A percentile compares a stretch with the other conserved stretches of the same genome.
Evolutionary conservation across 2,113 vertebrate genomes (phyloP).

Genomic region (Chamaetylas fuelleborni): DNA sequence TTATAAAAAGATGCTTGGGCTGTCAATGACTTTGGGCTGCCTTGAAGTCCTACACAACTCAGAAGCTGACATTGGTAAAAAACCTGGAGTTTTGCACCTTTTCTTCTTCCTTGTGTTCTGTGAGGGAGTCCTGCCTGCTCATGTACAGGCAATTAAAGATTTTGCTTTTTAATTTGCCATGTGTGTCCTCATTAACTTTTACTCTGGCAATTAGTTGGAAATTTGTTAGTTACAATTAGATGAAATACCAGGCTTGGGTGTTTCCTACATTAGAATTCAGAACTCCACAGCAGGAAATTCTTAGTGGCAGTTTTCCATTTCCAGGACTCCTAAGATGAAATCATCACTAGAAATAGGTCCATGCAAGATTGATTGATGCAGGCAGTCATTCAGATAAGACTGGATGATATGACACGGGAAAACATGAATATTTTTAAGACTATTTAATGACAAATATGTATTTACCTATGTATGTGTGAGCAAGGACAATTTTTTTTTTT

Average conservation of each 20-base stretch:
- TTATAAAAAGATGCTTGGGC: neutral
- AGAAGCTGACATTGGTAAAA: neutral
- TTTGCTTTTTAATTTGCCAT: neutral
- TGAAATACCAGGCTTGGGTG: neutral
- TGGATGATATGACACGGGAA: neutral
- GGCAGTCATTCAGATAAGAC: neutral
- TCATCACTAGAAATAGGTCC: neutral
- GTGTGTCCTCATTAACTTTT: neutral
- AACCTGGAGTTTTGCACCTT: neutral
- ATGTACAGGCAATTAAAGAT: neutral
- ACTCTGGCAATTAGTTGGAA: neutral
- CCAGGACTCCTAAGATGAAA: neutral
- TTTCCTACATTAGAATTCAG: neutral
- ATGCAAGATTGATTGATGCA: neutral
- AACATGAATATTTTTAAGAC: neutral
- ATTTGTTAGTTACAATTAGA: neutral
- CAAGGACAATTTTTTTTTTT: neutral
- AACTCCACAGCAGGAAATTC: neutral
- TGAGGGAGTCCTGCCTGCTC: neutral
- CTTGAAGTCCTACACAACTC: neutral
- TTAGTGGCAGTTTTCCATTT: neutral
- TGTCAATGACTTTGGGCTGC: neutral
- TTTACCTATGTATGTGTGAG: fast-evolving
- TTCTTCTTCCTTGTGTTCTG: neutral
- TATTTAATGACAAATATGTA: neutral